Evolutionary conservation across 1,140 invertebrate species (phyloP).

Genomic region (Daktulosphaira vitifoliae): DNA sequence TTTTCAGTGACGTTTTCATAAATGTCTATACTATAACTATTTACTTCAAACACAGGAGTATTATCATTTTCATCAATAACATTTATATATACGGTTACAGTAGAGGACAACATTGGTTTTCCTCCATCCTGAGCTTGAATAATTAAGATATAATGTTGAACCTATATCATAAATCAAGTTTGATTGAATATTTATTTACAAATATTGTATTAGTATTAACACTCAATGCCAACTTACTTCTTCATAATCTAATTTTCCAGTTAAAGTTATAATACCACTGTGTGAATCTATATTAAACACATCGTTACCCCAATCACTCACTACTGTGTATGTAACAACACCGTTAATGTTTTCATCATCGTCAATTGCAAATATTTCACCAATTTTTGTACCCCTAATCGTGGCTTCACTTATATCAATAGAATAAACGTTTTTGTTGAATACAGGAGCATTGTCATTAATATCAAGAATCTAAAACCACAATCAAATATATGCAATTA

Average conservation of each 20-base stretch:
- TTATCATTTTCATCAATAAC: conserved; percentile 93
- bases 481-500: too few relatives aligned
- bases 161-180: conserved; percentile 50
- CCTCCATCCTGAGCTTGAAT: conserved; percentile 86
- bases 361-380: conserved; percentile 71
- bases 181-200: not conserved
- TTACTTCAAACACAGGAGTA: conserved; percentile 80
- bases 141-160: conserved; percentile 87
- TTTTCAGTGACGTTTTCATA: conserved; percentile 76
- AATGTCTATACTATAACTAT: conserved; percentile 78
- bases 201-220: not conserved
- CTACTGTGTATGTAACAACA: conserved; percentile 75
- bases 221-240: conserved; percentile 53
- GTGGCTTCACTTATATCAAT: conserved; percentile 84
- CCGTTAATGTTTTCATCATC: conserved; percentile 77
- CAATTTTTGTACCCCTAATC: conserved; percentile 66
- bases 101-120: conserved; percentile 76
- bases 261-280: conserved; percentile 80
- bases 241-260: conserved; percentile 83
- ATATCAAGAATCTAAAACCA: conserved; percentile 78
- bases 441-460: conserved; percentile 89
- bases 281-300: conserved; percentile 86
- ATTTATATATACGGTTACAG: conserved; percentile 85
- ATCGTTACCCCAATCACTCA: conserved; percentile 89
- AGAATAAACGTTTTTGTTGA: conserved; percentile 72